These are phyloP conservation scores for Ardeotis arabs DNA, from an alignment of 2,113 vertebrate species.

Conservation along the genomic window DNA sequence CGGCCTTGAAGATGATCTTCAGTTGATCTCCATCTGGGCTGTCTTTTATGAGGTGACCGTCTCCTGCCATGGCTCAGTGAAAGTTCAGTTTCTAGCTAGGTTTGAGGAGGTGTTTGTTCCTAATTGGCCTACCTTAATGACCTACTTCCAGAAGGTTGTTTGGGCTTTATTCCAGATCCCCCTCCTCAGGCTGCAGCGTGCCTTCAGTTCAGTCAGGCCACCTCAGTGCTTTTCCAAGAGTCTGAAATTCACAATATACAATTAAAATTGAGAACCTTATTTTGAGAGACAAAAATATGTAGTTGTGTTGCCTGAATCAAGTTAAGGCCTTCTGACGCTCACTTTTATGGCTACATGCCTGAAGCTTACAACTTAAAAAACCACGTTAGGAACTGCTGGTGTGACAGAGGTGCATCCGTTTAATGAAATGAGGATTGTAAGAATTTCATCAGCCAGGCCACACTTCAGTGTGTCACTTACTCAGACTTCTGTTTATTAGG, in stretches of 20 bases:
- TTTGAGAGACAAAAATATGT: neutral
- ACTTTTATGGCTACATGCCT: neutral
- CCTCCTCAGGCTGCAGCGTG: neutral
- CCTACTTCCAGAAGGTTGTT: neutral
- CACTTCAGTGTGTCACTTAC: rapidly evolving
- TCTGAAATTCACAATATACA: neutral
- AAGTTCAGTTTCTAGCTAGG: neutral
- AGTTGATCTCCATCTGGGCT: neutral
- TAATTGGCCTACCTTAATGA: neutral
- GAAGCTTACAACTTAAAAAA: neutral
- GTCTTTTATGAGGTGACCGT: no score
- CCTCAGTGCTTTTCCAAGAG: neutral
- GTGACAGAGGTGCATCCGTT: neutral
- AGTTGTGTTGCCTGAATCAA: rapidly evolving
- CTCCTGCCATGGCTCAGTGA: neutral
- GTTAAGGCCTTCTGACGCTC: neutral
- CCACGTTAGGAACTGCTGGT: neutral
- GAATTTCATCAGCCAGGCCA: neutral
- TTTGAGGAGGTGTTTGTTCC: neutral
- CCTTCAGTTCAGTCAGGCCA: neutral
- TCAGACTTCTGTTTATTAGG: neutral
- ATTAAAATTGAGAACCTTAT: neutral
- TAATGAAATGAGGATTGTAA: no score
- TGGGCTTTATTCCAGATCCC: neutral
- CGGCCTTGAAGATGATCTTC: neutral